Evolutionary conservation across 2,888 invertebrate genomes (phyloP).

Genomic region (Lithophane ornitopus): DNA sequence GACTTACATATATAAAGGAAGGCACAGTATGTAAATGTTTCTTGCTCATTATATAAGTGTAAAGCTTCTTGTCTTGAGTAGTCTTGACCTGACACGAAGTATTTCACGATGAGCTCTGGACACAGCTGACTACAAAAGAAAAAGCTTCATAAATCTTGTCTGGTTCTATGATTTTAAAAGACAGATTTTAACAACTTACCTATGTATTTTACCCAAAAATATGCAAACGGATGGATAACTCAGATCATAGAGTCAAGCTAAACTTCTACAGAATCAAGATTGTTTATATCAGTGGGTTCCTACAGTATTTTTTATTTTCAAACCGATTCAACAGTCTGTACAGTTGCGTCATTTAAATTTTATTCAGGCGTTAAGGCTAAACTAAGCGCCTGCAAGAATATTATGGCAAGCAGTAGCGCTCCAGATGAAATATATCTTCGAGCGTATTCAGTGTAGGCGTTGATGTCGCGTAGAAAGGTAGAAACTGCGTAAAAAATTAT

Average conservation of each 20-base stretch:
- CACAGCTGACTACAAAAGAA: neutral
- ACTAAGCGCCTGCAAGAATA: neutral
- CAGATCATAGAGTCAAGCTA: neutral
- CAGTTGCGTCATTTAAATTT: neutral
- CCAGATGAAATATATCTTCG: neutral
- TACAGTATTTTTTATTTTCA: neutral
- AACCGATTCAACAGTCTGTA: neutral
- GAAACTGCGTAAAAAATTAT: too few relatives aligned
- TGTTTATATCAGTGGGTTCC: too few relatives aligned
- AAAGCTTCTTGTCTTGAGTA: slow-evolving; percentile 3
- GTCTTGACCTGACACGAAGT: too few relatives aligned
- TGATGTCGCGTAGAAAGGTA: neutral
- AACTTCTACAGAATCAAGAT: neutral
- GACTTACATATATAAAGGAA: too few relatives aligned
- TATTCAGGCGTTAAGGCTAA: neutral
- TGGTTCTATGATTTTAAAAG: neutral
- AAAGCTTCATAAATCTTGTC: neutral
- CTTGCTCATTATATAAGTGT: neutral
- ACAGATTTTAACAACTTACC: neutral
- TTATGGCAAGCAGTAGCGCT: neutral
- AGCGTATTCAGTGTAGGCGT: neutral
- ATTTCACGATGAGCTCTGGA: neutral
- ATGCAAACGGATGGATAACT: too few relatives aligned
- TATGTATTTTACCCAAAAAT: neutral
- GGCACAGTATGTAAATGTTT: neutral